Evolutionary conservation across 2,888 invertebrate species (phyloP).

Genomic region (Resseliella maxima): DNA sequence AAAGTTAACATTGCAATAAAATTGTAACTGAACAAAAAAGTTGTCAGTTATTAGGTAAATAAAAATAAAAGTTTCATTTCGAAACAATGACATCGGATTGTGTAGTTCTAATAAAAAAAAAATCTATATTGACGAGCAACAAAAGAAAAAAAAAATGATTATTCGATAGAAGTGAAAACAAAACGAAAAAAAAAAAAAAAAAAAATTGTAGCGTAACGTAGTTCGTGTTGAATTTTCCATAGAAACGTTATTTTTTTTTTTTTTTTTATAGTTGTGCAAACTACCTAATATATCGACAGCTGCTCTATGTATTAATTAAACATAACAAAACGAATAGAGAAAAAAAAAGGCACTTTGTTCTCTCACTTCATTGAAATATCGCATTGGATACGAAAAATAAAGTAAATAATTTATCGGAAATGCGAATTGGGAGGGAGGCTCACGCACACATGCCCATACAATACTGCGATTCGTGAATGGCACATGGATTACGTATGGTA

Average conservation of each 20-base stretch:
- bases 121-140: too few relatives aligned
- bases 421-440: neutral
- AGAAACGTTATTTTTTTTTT: neutral
- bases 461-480: neutral
- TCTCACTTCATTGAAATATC: neutral
- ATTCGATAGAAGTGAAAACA: neutral
- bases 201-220: neutral
- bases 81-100: neutral
- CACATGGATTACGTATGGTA: neutral
- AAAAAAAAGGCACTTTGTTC: neutral
- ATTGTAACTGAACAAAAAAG: neutral
- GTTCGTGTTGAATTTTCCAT: constrained; percentile 22
- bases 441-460: neutral
- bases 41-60: neutral
- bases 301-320: constrained; percentile 36
- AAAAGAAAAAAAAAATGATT: neutral
- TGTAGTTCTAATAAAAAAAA: neutral
- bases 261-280: constrained; percentile 40
- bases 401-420: constrained; percentile 28
- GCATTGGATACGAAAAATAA: neutral
- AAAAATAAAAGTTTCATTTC: constrained; percentile 18
- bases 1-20: neutral
- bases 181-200: too few relatives aligned
- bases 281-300: neutral
- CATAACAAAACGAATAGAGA: constrained; percentile 15